These are phyloP conservation scores for Drepana falcataria DNA, from an alignment of 2,888 invertebrate genomes.

Conservation along the genomic window DNA sequence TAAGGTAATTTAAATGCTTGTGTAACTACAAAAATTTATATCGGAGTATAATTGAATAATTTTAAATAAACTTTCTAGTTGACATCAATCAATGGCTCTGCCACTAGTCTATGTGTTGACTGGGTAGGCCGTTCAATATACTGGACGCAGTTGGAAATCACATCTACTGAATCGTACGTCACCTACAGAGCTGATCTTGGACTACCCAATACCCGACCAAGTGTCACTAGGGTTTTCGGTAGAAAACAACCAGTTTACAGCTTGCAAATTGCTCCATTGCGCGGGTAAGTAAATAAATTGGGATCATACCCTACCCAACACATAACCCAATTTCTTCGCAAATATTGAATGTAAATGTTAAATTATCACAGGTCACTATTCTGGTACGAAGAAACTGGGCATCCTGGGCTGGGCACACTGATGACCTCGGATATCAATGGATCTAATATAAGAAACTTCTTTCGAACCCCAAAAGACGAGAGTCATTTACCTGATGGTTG, in stretches of 20 bases:
- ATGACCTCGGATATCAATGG: slow-evolving; percentile 82
- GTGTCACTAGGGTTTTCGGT: slow-evolving; percentile 74
- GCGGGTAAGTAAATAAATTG: slow-evolving; percentile 70
- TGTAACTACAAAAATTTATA: background rate
- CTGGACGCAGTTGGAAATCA: slow-evolving; percentile 84
- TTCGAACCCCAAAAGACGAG: slow-evolving; percentile 53
- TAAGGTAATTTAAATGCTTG: slow-evolving; percentile 40
- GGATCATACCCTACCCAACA: background rate
- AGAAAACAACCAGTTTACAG: slow-evolving; percentile 80
- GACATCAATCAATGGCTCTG: slow-evolving; percentile 65
- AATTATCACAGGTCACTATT: slow-evolving; percentile 76
- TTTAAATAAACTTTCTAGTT: slow-evolving; percentile 37
- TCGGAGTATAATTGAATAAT: background rate
- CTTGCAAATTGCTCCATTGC: slow-evolving; percentile 86
- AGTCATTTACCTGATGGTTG: slow-evolving; percentile 56
- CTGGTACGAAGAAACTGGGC: slow-evolving; percentile 85
- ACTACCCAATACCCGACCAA: slow-evolving; percentile 73
- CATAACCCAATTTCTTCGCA: background rate
- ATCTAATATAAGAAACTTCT: slow-evolving; percentile 75
- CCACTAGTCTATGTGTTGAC: slow-evolving; percentile 86
- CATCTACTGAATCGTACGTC: slow-evolving; percentile 64
- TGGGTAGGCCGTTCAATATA: slow-evolving; percentile 93
- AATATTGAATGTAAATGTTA: background rate
- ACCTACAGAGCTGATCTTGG: slow-evolving; percentile 84
- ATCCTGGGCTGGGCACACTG: slow-evolving; percentile 78